Base-by-base conservation (phyloP, 2,797 vertebrate species). In the Aphelocoma californica region DNA sequence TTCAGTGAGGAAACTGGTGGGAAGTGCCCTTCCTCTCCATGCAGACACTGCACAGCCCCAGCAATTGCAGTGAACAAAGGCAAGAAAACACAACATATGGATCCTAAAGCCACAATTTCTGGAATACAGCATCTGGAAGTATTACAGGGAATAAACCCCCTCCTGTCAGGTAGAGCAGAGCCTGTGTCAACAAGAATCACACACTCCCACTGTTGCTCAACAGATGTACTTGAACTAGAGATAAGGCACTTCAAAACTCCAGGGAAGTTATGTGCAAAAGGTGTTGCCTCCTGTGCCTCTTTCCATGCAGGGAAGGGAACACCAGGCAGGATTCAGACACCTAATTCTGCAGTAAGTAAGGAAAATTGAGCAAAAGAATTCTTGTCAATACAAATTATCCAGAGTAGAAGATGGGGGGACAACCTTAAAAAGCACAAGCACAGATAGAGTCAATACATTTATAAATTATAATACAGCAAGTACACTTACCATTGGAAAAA, bases 171-270 rank as follows among this genome's bases (percentile, higher is more conserved):
- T 36, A 77, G 29, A 91, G 40, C 72, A 72, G 29, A 87, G 61
- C 65, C 38, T 48, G 17, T 42, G 75, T 88, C 95, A 96, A 92
- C 69, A 84, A 38, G 83, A 93, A 95, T 94, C 77, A 93, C 40
- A 45, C 21, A 12, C 75, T 94, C 29, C 12, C 75, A 38, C 60
- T 94, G 80, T 91, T 93, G 92, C 72, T 62, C 81, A 95, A 92
- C 72, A 92, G 72, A 72, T 51, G 85, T 69, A 95, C 92, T 91
- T 83, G 90, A 89, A 85, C 61, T 18, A 7, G 34, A 92, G 86
- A 87, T 74, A 87, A 95, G 89, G 29, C 58, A 54, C 90, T 86
- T 67, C 19, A 75, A n/a, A 75, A 70, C 57, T 25, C 50, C 34
- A 45, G 16, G 53, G 64, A 45, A 58, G 64, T 88, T 83, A 67